Base-by-base conservation (phyloP, 1,140 invertebrate species). In the Brachionus plicatilis region DNA sequence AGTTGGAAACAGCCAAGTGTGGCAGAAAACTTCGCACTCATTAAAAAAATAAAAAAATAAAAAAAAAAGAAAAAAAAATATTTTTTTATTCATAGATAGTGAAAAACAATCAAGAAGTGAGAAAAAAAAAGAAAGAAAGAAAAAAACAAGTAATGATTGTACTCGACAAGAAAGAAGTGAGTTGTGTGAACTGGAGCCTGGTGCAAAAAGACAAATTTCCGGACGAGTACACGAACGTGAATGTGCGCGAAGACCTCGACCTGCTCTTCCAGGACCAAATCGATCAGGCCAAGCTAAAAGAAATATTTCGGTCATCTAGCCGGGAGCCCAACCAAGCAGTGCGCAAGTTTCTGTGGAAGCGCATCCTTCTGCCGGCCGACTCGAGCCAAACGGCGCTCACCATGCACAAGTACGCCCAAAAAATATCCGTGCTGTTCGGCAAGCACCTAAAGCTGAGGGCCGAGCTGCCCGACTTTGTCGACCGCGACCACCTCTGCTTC, bases 391-490 rank as follows among this genome's bases (percentile, higher is more conserved):
- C 29, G 11, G 24, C 60, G 8, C 8, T 82, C 20, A 65, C 53
- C 17, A 60, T 33, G 27, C 53, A 82, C 9, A 82, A 82, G 60
- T 82, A 82, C n/a, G 37, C 8, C 0, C 29, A 82, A 20, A 82
- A 82, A 68, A 82, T 82, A 60, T 41, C 33, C 1, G 79, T 82
- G 3, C 43, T 82, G 24, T 82, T 82, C 79, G 79, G 79, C 41
- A 82, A 82, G 29, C 7, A 82, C 17, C 17, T 82, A 14, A 33
- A 60, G 24, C 27, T 82, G 2, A 82, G 66, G 20, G 79, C 79
- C 79, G 79, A 82, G 14, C 41, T 82, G 79, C 79, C 79, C 6
- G 79, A 82, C 33, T 82, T 82, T 83, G 82, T 83, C 17, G 82
- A 83, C 29, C 37, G 9, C 3, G 45, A 84, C 6, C 83, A 75